Conservation (phyloP, 1,140 invertebrate species). For the Xylocopa sonorina region DNA sequence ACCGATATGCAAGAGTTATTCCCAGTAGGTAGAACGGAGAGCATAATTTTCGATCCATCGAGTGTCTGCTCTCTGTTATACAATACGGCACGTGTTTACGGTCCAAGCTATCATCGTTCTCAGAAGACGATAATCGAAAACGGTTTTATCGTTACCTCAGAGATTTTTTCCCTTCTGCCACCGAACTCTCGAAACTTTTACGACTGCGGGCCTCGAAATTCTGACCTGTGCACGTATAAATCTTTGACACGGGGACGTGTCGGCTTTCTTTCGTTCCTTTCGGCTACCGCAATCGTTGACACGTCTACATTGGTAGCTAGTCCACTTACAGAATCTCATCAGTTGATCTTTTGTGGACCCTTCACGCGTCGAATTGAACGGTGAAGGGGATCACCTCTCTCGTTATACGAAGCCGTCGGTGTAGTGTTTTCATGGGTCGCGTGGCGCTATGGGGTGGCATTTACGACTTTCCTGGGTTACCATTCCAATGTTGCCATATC, state of each 20-base stretch:
- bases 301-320: slow-evolving; percentile 40
- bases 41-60: too few species aligned
- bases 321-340: slow-evolving; percentile 56
- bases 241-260: slow-evolving; percentile 32
- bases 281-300: slow-evolving; percentile 38
- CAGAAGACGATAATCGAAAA: slow-evolving; percentile 44
- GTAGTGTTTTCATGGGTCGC: slow-evolving; percentile 49
- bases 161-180: slow-evolving; percentile 13
- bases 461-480: slow-evolving; percentile 64
- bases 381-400: slow-evolving; percentile 13
- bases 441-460: slow-evolving; percentile 59
- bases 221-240: slow-evolving; percentile 63
- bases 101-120: slow-evolving; percentile 20
- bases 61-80: too few species aligned
- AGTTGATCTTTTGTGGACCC: slow-evolving; percentile 38
- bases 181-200: slow-evolving; percentile 52
- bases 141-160: slow-evolving; percentile 31
- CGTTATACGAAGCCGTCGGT: slow-evolving; percentile 28
- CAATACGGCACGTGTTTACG: neutral
- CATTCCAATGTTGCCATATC: neutral
- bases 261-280: slow-evolving; percentile 41
- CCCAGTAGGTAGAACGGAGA: too few species aligned
- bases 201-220: slow-evolving; percentile 42
- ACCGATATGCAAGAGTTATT: too few species aligned
- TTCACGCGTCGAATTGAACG: slow-evolving; percentile 26